phyloP scores from a whole-genome alignment of 35 echinoderm and acorn worm genomes.

The Lytechinus pictus region DNA sequence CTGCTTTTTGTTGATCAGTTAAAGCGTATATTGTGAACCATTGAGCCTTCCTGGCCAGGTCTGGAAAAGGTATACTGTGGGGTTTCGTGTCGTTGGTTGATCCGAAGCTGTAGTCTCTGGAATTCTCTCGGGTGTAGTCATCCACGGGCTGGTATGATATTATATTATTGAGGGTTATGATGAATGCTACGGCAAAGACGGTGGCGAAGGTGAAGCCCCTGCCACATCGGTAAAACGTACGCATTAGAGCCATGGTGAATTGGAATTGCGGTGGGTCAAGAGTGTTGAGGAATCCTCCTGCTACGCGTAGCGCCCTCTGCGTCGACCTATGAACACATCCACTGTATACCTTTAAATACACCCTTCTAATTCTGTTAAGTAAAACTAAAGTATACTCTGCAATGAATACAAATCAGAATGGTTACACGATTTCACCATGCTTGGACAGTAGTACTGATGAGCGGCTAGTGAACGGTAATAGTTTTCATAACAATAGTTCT shows the following conservation, averaged over 20 bases:
- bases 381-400: neutral
- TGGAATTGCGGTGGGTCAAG: neutral
- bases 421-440: neutral
- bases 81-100: neutral
- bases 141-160: neutral
- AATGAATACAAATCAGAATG: neutral
- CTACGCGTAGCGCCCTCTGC: neutral
- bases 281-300: neutral
- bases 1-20: slow-evolving; percentile 2
- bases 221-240: neutral
- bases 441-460: neutral
- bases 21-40: neutral
- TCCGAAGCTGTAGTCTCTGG: neutral
- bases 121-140: neutral
- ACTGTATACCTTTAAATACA: neutral
- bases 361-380: neutral
- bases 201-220: neutral
- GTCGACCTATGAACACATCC: neutral
- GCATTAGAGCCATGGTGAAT: neutral
- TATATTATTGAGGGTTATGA: neutral
- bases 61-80: neutral
- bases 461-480: too few relatives aligned
- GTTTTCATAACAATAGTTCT: too few relatives aligned
- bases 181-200: neutral
- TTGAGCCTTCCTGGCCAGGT: neutral